phyloP scores from a whole-genome alignment of 2,797 vertebrate species.

The Mormyrops attenuatus region DNA sequence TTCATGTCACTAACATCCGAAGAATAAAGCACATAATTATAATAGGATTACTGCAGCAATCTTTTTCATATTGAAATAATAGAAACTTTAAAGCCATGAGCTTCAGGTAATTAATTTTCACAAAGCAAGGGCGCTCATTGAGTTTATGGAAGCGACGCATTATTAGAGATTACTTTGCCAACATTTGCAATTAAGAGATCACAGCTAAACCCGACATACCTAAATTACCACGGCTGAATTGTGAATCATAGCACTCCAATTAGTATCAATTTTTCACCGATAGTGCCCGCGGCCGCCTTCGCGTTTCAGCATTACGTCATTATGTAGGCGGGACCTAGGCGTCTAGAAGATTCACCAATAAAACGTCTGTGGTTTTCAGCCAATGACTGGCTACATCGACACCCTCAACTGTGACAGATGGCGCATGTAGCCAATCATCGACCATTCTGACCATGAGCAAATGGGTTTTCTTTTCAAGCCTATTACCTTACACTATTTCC shows the following conservation, averaged over 20 bases:
- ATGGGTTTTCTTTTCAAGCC: background rate
- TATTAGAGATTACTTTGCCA: background rate
- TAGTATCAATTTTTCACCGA: background rate
- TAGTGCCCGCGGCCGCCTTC: background rate
- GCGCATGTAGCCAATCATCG: background rate
- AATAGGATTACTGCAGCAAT: background rate
- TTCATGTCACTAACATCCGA: background rate
- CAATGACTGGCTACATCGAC: background rate
- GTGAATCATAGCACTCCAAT: background rate
- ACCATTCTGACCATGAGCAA: background rate
- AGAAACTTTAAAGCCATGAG: background rate
- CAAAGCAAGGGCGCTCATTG: background rate
- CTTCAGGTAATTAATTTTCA: background rate
- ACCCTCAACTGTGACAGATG: background rate
- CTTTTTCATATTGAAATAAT: background rate
- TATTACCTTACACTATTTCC: background rate
- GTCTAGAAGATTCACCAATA: background rate
- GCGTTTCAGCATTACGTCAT: background rate
- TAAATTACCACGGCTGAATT: background rate
- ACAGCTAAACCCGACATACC: background rate
- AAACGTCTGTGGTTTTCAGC: background rate
- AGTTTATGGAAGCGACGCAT: background rate
- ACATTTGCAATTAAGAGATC: background rate
- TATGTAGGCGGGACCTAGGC: background rate
- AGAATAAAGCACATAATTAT: background rate